These are phyloP conservation scores for Chelmon rostratus DNA, from an alignment of 2,797 vertebrate species.

Conservation along the genomic window DNA sequence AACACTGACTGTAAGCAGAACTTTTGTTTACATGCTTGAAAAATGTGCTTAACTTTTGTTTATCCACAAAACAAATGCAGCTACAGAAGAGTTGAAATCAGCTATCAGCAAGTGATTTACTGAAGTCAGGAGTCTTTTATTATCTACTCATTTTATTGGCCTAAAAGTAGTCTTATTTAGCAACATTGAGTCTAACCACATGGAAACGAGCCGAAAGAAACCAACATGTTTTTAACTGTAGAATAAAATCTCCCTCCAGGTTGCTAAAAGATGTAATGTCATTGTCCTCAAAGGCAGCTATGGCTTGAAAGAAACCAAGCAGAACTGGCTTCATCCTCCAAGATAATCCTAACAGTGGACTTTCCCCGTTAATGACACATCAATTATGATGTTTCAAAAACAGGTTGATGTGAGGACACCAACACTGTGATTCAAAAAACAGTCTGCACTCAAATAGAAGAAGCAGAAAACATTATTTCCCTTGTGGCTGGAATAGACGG, in stretches of 20 bases:
- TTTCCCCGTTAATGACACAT: neutral
- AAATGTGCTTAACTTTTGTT: neutral
- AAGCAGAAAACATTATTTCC: conserved; percentile 25
- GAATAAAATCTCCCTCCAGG: too few relatives aligned
- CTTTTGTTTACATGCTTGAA: neutral
- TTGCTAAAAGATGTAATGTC: neutral
- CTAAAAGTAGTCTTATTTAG: neutral
- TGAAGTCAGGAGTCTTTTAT: neutral
- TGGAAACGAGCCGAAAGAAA: neutral
- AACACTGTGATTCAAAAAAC: too few relatives aligned
- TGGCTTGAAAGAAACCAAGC: neutral
- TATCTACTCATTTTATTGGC: neutral
- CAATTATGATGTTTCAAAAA: neutral
- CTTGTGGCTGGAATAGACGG: neutral
- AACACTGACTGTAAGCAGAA: neutral
- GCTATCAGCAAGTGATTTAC: neutral
- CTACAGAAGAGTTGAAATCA: neutral
- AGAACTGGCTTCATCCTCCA: neutral
- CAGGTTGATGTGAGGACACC: neutral
- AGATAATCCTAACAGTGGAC: neutral
- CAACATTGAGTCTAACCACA: neutral
- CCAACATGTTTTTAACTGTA: neutral
- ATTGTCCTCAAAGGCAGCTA: neutral
- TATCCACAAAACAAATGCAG: neutral
- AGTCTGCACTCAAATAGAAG: neutral